Percentiles rank a stretch among this genome's conserved stretches.
phyloP scores from a whole-genome alignment of 2,113 vertebrate genomes.

The Barnardius zonarius region DNA sequence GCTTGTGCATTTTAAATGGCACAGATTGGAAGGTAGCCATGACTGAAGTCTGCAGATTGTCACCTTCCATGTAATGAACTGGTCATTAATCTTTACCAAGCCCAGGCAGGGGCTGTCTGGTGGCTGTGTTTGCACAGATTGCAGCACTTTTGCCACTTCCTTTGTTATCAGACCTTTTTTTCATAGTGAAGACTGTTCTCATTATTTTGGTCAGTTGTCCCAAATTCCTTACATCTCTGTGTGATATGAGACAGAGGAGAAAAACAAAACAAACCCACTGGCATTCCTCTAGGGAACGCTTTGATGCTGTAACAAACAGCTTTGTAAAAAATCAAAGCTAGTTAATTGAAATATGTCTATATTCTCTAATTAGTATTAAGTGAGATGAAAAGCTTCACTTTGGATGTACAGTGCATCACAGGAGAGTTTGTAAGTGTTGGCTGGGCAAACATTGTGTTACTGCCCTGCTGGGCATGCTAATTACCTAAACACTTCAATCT shows the following conservation, averaged over 20 bases:
- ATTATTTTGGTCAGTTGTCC: neutral
- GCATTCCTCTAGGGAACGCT: neutral
- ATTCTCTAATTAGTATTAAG: slow-evolving; percentile 3
- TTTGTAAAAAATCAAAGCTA: slow-evolving; percentile 1
- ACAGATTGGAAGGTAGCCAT: neutral
- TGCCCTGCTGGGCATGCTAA: neutral
- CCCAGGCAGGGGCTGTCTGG: neutral
- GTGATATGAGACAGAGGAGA: neutral
- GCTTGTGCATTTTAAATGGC: neutral
- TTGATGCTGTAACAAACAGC: slow-evolving; percentile 33
- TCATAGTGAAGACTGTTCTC: neutral
- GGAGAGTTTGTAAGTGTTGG: neutral
- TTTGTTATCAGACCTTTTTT: neutral
- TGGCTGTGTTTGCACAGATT: neutral
- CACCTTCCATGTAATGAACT: neutral
- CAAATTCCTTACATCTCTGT: neutral
- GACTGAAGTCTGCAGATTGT: neutral
- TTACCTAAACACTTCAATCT: neutral
- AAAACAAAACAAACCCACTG: neutral
- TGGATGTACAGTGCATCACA: neutral
- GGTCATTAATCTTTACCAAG: neutral
- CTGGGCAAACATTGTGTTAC: neutral
- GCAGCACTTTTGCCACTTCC: neutral
- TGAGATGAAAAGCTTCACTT: neutral
- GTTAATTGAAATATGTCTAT: neutral